Base-by-base conservation (phyloP, 37 sponge, comb jelly and placozoan genomes). In the Dysidea cf. avara region DNA sequence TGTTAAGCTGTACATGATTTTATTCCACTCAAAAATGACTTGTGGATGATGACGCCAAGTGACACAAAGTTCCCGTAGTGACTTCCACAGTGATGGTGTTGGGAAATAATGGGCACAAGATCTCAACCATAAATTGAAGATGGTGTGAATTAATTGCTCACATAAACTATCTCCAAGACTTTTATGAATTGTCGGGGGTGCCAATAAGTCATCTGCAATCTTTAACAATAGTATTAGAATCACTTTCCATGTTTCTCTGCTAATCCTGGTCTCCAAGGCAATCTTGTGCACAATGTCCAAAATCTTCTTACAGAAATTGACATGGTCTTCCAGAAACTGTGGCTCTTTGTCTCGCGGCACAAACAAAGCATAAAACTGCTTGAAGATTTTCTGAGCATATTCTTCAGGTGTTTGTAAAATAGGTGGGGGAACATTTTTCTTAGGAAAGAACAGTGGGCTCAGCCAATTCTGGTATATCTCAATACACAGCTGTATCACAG, bases 21-120 rank as follows among this genome's bases (percentile, higher is more conserved):
- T 30, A 21, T 47, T 78, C 95, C 95, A 94, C 62, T 94, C 75
- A 2, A 68, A 43, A 18, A 83, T 74, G 14, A 92, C 80, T 36
- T 35, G 75, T 20, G 38, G 71, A 33, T 90, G 95, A 59, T 94
- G 95, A 13, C 95, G 64, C 95, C 95, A 94, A 32, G 14, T 33
- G 32, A 53, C n/a, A 35, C 84, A 86, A 14, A 78, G 65, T 56
- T 94, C 91, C 5, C 69, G 38, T 14, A 94, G 78, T 0, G 84
- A 68, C 76, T 83, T 88, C 95, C 95, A 94, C 3, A 87, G 73
- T n/a, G 78, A 49, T 9, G 95, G 95, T 0, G 65, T 17, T 3
- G 95, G 95, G 63, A 94, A 94, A 32, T 21, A 66, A 30, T 32
- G 39, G 12, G 46, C 49, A 47, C 90, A 83, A 18, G 87, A 59